Evolutionary conservation across 2,113 vertebrate genomes (phyloP).

Genomic region (Dipodomys merriami): DNA sequence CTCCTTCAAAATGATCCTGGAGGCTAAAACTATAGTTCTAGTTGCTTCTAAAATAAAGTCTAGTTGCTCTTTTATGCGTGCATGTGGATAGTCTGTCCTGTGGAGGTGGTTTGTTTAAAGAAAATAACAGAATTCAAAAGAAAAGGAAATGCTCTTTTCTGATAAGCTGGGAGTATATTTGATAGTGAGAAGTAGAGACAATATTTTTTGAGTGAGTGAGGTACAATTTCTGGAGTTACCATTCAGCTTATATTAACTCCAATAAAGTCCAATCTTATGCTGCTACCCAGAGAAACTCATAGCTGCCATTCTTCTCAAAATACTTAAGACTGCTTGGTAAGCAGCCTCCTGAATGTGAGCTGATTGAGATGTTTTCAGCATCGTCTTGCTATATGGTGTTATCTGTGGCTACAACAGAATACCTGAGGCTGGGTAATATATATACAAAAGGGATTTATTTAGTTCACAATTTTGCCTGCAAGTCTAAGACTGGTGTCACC

Average conservation of each 20-base stretch:
- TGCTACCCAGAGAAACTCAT: neutral
- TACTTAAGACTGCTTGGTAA: neutral
- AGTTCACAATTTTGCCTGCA: neutral
- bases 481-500: neutral
- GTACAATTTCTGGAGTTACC: neutral
- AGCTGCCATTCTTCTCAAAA: neutral
- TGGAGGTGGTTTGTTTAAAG: conserved; percentile 11
- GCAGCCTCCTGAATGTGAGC: neutral
- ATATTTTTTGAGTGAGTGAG: neutral
- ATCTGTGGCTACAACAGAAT: neutral
- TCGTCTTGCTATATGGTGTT: neutral
- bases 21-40: conserved; percentile 19
- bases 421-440: neutral
- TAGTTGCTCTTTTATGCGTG: neutral
- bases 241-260: neutral
- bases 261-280: neutral
- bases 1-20: conserved; percentile 23
- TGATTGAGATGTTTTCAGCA: neutral
- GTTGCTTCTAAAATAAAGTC: conserved; percentile 45
- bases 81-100: neutral
- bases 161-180: neutral
- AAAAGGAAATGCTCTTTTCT: neutral
- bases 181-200: no score
- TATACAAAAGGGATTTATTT: neutral
- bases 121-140: neutral